Evolutionary conservation across 2,888 invertebrate species (phyloP).

Genomic region (Megaustenia siamemsis): DNA sequence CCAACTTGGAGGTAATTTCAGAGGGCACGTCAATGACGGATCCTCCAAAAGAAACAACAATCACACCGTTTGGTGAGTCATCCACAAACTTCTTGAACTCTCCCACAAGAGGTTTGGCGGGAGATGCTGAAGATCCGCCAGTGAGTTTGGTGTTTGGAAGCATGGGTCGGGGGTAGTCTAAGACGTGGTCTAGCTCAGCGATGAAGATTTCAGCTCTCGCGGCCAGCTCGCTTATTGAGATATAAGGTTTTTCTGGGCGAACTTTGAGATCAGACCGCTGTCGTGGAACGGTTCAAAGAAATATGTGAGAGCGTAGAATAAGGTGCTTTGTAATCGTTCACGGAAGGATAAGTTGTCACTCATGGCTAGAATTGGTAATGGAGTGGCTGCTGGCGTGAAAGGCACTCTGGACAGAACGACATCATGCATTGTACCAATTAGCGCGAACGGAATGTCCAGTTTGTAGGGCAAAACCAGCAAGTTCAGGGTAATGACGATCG

Average conservation of each 20-base stretch:
- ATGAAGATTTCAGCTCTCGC: slow-evolving; percentile 54
- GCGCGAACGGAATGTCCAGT: slow-evolving; percentile 52
- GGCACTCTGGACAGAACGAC: slow-evolving; percentile 48
- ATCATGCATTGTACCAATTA: slow-evolving; percentile 52
- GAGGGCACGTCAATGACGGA: slow-evolving; percentile 51
- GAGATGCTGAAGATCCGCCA: slow-evolving; percentile 61
- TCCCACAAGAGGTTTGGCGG: slow-evolving; percentile 57
- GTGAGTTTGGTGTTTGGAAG: slow-evolving; percentile 61
- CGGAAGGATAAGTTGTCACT: slow-evolving; percentile 49
- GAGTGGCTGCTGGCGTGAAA: slow-evolving; percentile 49
- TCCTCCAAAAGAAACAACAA: slow-evolving; percentile 64
- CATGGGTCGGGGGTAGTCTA: slow-evolving; percentile 60
- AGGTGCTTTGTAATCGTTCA: slow-evolving; percentile 42
- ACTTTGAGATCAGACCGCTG: slow-evolving; percentile 49
- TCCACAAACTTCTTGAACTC: slow-evolving; percentile 56
- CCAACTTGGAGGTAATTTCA: slow-evolving; percentile 48
- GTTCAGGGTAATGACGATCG: slow-evolving; percentile 32
- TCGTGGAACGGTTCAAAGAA: slow-evolving; percentile 50
- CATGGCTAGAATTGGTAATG: slow-evolving; percentile 14
- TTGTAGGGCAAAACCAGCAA: slow-evolving; percentile 54
- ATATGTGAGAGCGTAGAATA: slow-evolving; percentile 2
- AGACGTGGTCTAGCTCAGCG: slow-evolving; percentile 59
- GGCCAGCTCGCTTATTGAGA: slow-evolving; percentile 49
- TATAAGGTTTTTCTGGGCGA: slow-evolving; percentile 58
- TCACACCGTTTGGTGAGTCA: slow-evolving; percentile 54